Evolutionary conservation across 2,888 invertebrate species (phyloP).

Genomic region (Tipula confusa): DNA sequence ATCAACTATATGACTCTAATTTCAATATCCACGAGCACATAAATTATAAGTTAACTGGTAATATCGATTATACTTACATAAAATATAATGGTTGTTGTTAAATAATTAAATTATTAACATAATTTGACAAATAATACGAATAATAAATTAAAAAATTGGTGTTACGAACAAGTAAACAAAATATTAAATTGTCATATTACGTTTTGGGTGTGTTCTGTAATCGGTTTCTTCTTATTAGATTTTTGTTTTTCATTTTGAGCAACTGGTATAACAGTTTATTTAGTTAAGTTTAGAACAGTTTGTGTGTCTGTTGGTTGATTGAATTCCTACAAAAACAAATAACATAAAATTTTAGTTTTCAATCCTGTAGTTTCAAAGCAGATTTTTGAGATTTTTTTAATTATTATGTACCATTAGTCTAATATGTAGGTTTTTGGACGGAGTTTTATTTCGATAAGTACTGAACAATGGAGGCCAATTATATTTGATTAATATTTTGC

Average conservation of each 20-base stretch:
- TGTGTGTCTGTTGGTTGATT: background rate
- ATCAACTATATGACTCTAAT: background rate
- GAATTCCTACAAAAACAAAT: too few relatives aligned
- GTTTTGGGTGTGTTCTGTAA: background rate
- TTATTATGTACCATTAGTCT: too few relatives aligned
- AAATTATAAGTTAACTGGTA: background rate
- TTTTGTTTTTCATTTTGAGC: background rate
- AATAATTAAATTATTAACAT: background rate
- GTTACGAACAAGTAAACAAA: background rate
- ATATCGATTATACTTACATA: background rate
- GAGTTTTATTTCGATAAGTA: too few relatives aligned
- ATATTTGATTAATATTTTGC: too few relatives aligned
- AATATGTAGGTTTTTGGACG: too few relatives aligned
- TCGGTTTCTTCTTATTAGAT: background rate
- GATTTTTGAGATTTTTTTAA: too few relatives aligned
- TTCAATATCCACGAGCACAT: background rate
- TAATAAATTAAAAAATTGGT: background rate
- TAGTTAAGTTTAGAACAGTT: background rate
- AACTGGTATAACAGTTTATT: background rate
- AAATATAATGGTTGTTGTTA: background rate
- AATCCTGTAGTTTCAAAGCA: too few relatives aligned
- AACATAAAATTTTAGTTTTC: background rate
- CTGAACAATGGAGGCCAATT: too few relatives aligned
- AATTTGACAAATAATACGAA: background rate
- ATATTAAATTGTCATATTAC: constrained; percentile 8